Percentiles rank a stretch among this genome's conserved stretches.
Conservation (phyloP, 2,797 vertebrate genomes). For the Sciaenops ocellatus region DNA sequence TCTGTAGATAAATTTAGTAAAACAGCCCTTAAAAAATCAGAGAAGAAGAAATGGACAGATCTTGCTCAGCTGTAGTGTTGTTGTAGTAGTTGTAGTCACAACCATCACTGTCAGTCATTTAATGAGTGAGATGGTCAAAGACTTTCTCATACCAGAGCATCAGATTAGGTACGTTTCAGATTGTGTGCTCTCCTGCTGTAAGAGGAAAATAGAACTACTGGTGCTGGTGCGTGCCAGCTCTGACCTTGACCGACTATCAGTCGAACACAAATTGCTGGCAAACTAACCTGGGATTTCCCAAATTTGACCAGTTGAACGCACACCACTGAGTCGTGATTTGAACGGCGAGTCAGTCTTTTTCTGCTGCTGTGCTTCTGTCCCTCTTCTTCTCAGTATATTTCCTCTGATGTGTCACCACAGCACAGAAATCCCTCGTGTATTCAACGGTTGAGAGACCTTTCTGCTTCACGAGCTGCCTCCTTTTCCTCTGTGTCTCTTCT, state of each 20-base stretch:
- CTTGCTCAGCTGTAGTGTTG: neutral
- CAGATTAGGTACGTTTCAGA: neutral
- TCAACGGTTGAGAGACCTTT: conserved; percentile 70
- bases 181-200: neutral
- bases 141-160: neutral
- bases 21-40: neutral
- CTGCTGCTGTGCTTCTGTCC: conserved; percentile 46
- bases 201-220: neutral
- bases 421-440: conserved; percentile 65
- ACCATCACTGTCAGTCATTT: neutral
- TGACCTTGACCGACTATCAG: conserved; percentile 21
- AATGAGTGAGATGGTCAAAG: neutral
- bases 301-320: conserved; percentile 49
- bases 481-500: conserved; percentile 41
- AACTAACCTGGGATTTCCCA: conserved; percentile 55
- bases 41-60: neutral
- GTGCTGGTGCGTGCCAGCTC: neutral
- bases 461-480: conserved; percentile 59
- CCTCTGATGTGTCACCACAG: conserved; percentile 64
- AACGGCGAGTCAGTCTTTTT: conserved; percentile 55
- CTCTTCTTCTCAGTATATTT: conserved; percentile 51
- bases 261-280: neutral
- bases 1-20: neutral
- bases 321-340: conserved; percentile 18
- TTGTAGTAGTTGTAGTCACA: neutral